phyloP scores from a whole-genome alignment of 2,888 invertebrate genomes.

The Drymonia ruficornis region DNA sequence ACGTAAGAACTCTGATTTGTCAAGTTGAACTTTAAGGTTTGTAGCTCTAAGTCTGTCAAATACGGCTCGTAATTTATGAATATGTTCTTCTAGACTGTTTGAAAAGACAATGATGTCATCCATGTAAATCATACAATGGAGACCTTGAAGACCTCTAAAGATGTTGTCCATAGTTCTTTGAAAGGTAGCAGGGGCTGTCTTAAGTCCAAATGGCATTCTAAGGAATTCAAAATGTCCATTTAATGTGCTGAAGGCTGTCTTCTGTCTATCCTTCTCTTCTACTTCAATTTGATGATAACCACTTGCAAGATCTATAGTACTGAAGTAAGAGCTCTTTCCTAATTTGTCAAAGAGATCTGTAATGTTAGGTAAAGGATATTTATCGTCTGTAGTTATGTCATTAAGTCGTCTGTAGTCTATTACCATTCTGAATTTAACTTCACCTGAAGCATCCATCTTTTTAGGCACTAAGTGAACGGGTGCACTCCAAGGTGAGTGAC shows the following conservation, averaged over 20 bases:
- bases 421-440: conserved; percentile 34
- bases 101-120: conserved; percentile 52
- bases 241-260: conserved; percentile 9
- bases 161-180: conserved; percentile 58
- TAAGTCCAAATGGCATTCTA: conserved; percentile 36
- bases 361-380: conserved; percentile 31
- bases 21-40: conserved; percentile 34
- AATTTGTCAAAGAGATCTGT: conserved; percentile 28
- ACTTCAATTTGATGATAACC: conserved; percentile 25
- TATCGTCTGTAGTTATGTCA: conserved; percentile 15
- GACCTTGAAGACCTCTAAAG: conserved; percentile 47
- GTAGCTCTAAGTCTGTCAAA: conserved; percentile 30
- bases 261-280: background rate
- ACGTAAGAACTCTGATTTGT: conserved; percentile 34
- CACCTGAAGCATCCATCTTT: conserved; percentile 6
- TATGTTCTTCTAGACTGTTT: conserved; percentile 31
- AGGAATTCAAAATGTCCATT: conserved; percentile 9
- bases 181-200: conserved; percentile 55
- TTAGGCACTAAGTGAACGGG: conserved; percentile 8
- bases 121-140: no score
- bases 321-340: conserved; percentile 12
- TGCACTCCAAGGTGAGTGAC: background rate
- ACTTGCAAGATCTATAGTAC: conserved; percentile 5
- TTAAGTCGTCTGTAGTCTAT: conserved; percentile 52
- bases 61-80: conserved; percentile 26